Evolutionary conservation across 2,888 invertebrate genomes (phyloP).

Genomic region (Eubasilissa splendida): DNA sequence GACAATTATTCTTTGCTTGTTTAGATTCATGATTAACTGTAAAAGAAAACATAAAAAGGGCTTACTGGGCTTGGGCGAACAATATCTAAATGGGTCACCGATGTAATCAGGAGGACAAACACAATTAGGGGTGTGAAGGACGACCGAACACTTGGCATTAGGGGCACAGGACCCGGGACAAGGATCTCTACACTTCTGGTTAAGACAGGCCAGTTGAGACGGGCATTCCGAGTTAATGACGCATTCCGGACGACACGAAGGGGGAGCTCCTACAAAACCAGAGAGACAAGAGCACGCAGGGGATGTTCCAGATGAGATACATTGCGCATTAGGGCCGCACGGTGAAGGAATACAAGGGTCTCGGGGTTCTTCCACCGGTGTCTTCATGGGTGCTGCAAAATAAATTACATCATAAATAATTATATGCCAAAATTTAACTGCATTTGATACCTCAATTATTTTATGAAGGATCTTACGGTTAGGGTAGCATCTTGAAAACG

Average conservation of each 20-base stretch:
- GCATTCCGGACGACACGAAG: constrained; percentile 85
- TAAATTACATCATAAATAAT: not conserved
- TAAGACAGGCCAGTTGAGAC: constrained; percentile 76
- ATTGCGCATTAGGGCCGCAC: constrained; percentile 82
- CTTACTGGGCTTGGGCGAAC: constrained; percentile 65
- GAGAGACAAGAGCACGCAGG: constrained; percentile 81
- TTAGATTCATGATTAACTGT: constrained; percentile 5
- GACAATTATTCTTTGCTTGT: constrained; percentile 20
- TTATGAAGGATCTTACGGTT: constrained; percentile 64
- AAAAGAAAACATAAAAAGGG: constrained; percentile 53
- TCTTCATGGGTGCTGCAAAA: constrained; percentile 47
- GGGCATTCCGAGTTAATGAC: constrained; percentile 79
- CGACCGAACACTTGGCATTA: constrained; percentile 81
- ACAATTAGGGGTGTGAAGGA: constrained; percentile 85
- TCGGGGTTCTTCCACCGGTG: constrained; percentile 45
- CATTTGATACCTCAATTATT: not conserved
- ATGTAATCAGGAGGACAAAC: constrained; percentile 78
- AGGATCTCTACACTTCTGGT: constrained; percentile 79
- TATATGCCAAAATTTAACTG: not conserved
- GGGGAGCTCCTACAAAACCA: constrained; percentile 81
- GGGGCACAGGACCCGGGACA: constrained; percentile 85
- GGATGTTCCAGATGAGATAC: constrained; percentile 76
- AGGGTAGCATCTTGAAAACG: constrained; percentile 77
- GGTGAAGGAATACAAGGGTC: constrained; percentile 77
- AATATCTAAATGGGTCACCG: constrained; percentile 83